Conservation (phyloP, 2,797 vertebrate species). For the Sebastes oblongus region DNA sequence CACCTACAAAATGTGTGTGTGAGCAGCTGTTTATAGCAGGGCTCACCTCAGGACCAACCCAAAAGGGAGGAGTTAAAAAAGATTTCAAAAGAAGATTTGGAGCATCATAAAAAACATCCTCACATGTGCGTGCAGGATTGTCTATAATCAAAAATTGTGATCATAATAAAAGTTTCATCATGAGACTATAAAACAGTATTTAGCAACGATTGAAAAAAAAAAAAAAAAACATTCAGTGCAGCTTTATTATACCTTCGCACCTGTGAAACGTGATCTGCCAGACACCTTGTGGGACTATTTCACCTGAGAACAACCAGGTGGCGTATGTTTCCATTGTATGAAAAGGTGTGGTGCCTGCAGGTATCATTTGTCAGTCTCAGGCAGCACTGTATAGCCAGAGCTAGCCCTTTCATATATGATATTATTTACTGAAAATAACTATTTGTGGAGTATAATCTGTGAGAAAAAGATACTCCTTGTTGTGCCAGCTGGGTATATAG, state of each 20-base stretch:
- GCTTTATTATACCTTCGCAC: constrained; percentile 20
- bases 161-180: neutral
- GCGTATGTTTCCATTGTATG: constrained; percentile 75
- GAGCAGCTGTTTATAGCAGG: constrained; percentile 73
- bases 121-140: neutral
- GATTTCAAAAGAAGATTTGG: constrained; percentile 13
- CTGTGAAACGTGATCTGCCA: constrained; percentile 43
- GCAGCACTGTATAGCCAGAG: neutral
- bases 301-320: constrained; percentile 80
- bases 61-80: constrained; percentile 66
- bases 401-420: neutral
- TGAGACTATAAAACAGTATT: neutral
- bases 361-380: neutral
- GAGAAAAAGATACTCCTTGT: neutral
- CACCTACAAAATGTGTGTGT: constrained; percentile 54
- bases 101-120: constrained; percentile 6
- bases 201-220: neutral
- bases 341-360: constrained; percentile 32
- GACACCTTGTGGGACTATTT: constrained; percentile 52
- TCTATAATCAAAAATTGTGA: constrained; percentile 2
- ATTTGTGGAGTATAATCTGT: neutral
- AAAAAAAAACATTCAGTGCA: neutral
- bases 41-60: constrained; percentile 79
- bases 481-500: neutral
- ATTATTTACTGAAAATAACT: neutral